Percentiles rank a stretch among this genome's conserved stretches.
Conservation (phyloP, 2,888 invertebrate species). For the Lysandra coridon region DNA sequence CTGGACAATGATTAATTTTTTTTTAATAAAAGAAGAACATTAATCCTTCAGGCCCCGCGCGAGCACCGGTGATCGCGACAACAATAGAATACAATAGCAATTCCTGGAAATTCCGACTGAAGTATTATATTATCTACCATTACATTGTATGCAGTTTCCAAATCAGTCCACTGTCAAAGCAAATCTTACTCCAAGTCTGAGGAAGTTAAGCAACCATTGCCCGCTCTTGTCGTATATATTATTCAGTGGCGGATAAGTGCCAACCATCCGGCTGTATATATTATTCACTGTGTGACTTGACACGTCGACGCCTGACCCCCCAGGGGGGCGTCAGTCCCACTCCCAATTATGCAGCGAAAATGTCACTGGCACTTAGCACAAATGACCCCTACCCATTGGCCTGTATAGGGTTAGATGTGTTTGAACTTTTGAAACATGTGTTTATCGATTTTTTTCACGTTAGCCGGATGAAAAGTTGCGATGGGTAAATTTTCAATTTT, state of each 20-base stretch:
- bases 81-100: too few species aligned
- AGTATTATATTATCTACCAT: too few species aligned
- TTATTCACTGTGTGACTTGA: constrained; percentile 74
- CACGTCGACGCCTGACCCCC: constrained; percentile 70
- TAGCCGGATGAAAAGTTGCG: background rate
- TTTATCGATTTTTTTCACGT: background rate
- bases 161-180: constrained; percentile 15
- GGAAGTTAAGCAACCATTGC: constrained; percentile 50
- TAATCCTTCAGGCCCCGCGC: too few species aligned
- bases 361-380: constrained; percentile 68
- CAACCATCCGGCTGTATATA: constrained; percentile 73
- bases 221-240: constrained; percentile 61
- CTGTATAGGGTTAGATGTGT: constrained; percentile 57
- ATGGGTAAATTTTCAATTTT: background rate
- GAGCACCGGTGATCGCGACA: too few species aligned
- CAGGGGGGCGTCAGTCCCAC: constrained; percentile 63
- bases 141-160: background rate
- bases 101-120: too few species aligned
- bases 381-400: constrained; percentile 78
- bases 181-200: constrained; percentile 29
- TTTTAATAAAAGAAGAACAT: too few species aligned
- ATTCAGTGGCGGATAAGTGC: constrained; percentile 75
- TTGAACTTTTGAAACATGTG: constrained; percentile 38
- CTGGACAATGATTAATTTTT: too few species aligned
- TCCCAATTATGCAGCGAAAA: constrained; percentile 77